Conservation (phyloP, 1,140 invertebrate species). For the Theocolax elegans region DNA sequence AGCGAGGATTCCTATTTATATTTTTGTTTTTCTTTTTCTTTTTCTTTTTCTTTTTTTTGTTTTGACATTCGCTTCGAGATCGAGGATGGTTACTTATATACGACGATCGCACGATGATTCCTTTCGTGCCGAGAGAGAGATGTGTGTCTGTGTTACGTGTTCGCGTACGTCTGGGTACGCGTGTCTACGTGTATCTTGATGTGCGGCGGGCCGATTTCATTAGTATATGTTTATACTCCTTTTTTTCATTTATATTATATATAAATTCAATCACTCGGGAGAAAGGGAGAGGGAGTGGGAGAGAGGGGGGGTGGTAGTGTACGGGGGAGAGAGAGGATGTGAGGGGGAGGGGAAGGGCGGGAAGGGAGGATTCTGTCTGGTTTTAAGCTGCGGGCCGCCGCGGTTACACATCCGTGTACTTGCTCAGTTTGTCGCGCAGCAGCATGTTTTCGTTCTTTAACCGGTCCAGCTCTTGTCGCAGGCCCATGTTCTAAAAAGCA, state of each 20-base stretch:
- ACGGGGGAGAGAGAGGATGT: too few species aligned
- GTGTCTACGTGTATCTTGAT: background rate
- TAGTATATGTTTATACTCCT: background rate
- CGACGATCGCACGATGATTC: too few species aligned
- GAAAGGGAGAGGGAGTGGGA: slow-evolving; percentile 12
- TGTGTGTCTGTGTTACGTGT: background rate
- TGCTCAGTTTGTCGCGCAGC: slow-evolving; percentile 86
- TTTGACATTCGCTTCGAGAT: too few species aligned
- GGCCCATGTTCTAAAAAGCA: slow-evolving; percentile 81
- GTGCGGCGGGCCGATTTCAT: slow-evolving; percentile 4
- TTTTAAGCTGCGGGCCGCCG: slow-evolving; percentile 44
- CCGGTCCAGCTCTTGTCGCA: slow-evolving; percentile 87
- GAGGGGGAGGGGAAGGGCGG: too few species aligned
- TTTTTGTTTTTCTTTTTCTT: too few species aligned
- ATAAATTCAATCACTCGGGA: slow-evolving; percentile 22
- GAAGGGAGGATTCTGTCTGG: slow-evolving; percentile 21
- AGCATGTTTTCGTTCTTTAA: slow-evolving; percentile 91
- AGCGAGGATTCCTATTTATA: too few species aligned
- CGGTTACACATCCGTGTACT: slow-evolving; percentile 84
- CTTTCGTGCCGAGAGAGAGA: slow-evolving; percentile 15
- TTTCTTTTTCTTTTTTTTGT: too few species aligned
- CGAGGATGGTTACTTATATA: too few species aligned
- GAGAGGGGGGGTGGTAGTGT: slow-evolving; percentile 14
- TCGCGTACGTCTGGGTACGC: background rate
- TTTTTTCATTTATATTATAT: slow-evolving; percentile 3